Percentiles rank a stretch among this genome's conserved stretches.
These are phyloP conservation scores for Biston stratarius DNA, from an alignment of 2,888 invertebrate genomes.

Conservation along the genomic window DNA sequence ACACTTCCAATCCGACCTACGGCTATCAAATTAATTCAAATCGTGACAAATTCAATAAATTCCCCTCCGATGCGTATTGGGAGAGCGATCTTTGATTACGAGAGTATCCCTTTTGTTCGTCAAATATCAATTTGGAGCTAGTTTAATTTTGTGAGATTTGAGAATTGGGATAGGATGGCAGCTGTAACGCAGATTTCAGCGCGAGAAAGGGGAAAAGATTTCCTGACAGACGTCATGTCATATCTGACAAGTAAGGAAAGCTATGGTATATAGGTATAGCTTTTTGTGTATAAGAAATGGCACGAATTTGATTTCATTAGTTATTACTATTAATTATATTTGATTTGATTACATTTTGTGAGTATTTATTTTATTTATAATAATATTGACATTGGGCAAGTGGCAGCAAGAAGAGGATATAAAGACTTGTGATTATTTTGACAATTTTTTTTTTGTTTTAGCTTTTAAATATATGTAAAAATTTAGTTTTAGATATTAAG, in stretches of 20 bases:
- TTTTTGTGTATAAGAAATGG: no score
- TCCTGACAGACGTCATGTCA: background rate
- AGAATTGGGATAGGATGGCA: slow-evolving; percentile 5
- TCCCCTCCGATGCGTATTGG: slow-evolving; percentile 16
- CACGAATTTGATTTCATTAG: no score
- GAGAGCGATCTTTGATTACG: slow-evolving; percentile 26
- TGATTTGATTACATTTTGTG: no score
- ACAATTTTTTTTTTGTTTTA: no score
- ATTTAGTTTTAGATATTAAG: no score
- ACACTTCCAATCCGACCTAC: slow-evolving; percentile 29
- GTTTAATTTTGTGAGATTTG: slow-evolving; percentile 29
- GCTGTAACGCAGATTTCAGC: background rate
- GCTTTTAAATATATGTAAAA: no score
- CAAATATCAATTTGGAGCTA: slow-evolving; percentile 28
- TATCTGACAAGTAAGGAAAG: background rate
- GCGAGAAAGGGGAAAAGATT: background rate
- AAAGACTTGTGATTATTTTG: no score
- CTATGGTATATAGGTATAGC: no score
- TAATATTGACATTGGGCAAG: no score
- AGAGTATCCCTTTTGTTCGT: slow-evolving; percentile 30
- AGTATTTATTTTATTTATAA: no score
- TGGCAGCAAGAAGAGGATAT: no score
- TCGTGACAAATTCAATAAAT: slow-evolving; percentile 34
- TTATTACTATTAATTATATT: no score
- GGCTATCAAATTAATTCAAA: slow-evolving; percentile 29